Conservation (phyloP, 2,888 invertebrate genomes). For the Sacculina carcini region DNA sequence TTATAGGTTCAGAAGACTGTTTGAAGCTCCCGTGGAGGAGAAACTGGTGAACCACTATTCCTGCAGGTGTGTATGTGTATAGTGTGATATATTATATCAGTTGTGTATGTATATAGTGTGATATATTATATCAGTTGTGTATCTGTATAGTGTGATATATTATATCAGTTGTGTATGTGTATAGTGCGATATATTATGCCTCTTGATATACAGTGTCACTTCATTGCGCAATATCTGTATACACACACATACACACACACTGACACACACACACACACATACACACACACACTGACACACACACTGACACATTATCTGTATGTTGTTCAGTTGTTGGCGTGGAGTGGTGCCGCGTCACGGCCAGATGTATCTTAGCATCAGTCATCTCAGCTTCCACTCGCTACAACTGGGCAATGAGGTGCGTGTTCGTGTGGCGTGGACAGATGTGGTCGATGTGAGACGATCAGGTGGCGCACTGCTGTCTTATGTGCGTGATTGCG, state of each 20-base stretch:
- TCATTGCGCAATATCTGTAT: too few species aligned
- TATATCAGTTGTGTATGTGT: neutral
- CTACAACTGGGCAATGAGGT: constrained; percentile 76
- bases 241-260: too few species aligned
- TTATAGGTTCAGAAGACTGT: constrained; percentile 60
- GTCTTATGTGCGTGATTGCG: constrained; percentile 44
- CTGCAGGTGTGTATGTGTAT: constrained; percentile 39
- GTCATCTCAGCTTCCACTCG: constrained; percentile 85
- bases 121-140: neutral
- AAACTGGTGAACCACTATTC: constrained; percentile 84
- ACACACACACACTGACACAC: too few species aligned
- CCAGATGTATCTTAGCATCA: constrained; percentile 85
- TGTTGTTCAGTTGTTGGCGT: constrained; percentile 71
- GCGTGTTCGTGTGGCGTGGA: constrained; percentile 64
- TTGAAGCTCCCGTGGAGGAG: constrained; percentile 74
- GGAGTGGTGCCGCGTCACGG: constrained; percentile 82
- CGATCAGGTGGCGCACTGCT: neutral
- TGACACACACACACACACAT: too few species aligned
- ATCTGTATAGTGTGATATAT: constrained; percentile 1
- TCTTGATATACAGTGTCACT: too few species aligned
- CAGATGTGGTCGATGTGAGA: constrained; percentile 47
- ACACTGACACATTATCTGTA: constrained; percentile 23
- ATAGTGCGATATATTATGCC: neutral
- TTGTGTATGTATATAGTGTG: neutral
- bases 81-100: neutral